Evolutionary conservation across 2,797 vertebrate genomes (phyloP), one percentile per base, ranked within the genome.

Genomic region (Cyclura pinguis): DNA sequence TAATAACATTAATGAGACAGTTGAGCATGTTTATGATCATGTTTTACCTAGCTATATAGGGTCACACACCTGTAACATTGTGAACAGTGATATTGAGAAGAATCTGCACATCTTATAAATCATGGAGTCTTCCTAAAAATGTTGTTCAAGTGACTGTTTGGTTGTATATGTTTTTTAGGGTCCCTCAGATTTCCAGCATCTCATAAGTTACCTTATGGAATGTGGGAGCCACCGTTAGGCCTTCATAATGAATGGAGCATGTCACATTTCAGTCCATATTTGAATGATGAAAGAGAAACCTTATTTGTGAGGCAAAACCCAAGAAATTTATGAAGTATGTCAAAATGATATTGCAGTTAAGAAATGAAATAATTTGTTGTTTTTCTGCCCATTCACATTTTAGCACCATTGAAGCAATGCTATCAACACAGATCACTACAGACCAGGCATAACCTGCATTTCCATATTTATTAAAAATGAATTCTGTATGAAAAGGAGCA

Each of bases 71-170:
- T 47, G 42, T 47, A 47, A 47, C 42, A 47, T 47, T 47, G 2
- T 47, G 42, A 47, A 47, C 42, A 47, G 42, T 47, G 42, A 32
- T n/a, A 2, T 80, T 80, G 42, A 62, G 32, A 57, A 82, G 29
- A 82, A 69, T 32, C 72, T 8, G 9, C n/a, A n/a, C 9, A 73
- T 38, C 4, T 13, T 64, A 13, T n/a, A 32, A 82, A 78, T 38
- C 32, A 18, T 78, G n/a, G 13, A 80, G 16, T 85, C 47, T 85
- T 77, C 73, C 38, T 84, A 73, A 85, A 85, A 85, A 78, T 38
- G 20, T 72, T 85, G 29, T 9, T 52, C 0, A 0, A 10, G 10
- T 38, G 83, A 20, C 3, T 0, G 0, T 74, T 50, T 13, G 55
- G 16, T 86, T 55, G 24, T 82, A 2, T 80, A 52, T 87, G n/a